Percentiles rank a stretch among this genome's conserved stretches.
Evolutionary conservation across 1,140 invertebrate species (phyloP).

Genomic region (Micrasema minimum): DNA sequence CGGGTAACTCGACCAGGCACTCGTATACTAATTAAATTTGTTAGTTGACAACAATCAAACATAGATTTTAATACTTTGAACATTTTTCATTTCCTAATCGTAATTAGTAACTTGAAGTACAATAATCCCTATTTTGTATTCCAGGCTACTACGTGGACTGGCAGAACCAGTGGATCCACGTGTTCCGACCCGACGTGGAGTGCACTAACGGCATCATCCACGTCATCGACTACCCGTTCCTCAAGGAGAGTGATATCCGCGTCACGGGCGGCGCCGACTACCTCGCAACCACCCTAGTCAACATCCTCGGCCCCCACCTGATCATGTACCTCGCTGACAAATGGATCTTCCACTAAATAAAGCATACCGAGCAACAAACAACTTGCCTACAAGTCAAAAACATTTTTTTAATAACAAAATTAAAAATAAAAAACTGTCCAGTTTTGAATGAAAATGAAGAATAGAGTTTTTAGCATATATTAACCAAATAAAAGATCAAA

Average conservation of each 20-base stretch:
- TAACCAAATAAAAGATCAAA: no score
- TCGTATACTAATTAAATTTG: no score
- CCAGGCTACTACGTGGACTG: constrained; percentile 85
- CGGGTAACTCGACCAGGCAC: no score
- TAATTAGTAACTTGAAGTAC: no score
- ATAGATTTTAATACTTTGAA: no score
- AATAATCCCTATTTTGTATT: no score
- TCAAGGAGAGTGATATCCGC: constrained; percentile 85
- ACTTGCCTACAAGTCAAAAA: not conserved
- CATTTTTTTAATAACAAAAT: not conserved
- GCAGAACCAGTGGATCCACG: constrained; percentile 82
- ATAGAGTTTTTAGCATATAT: no score
- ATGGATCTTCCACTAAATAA: constrained; percentile 31
- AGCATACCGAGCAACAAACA: not conserved
- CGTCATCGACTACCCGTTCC: constrained; percentile 86
- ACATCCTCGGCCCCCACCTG: constrained; percentile 55
- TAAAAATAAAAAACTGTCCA: no score
- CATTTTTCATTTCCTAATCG: no score
- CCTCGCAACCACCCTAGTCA: constrained; percentile 53
- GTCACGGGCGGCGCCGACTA: constrained; percentile 68
- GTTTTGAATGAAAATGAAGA: no score
- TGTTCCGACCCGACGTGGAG: constrained; percentile 89
- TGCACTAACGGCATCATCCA: constrained; percentile 95
- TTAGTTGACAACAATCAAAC: no score
- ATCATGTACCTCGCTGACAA: constrained; percentile 40